Base-by-base conservation (phyloP, 2,888 invertebrate species). In the Synanthedon myopaeformis region DNA sequence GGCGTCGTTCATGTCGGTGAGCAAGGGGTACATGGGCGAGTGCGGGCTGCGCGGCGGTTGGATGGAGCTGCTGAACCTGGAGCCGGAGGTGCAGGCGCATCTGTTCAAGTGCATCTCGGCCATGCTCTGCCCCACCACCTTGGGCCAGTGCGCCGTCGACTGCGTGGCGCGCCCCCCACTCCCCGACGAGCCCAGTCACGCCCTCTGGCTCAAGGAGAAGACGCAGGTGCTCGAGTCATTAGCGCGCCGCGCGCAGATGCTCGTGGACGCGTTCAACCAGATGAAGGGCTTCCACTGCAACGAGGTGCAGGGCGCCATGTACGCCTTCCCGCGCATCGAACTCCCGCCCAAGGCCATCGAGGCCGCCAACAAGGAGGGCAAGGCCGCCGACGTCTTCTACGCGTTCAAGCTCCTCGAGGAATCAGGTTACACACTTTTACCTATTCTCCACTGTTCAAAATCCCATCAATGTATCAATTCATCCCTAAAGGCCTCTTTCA, bases 41-140 rank as follows among this genome's bases (percentile, higher is more conserved):
- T 99, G 98, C 79, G 99, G 99, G 53, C 91, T 97, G 62, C 92
- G 98, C 57, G 98, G 98, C 51, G 99, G 98, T 13, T 99, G 98
- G 84, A 91, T 92, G 69, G 99, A 99, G 88, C 90, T 98, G 3
- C 76, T 96, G 42, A 98, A 98, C 79, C 76, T 99, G 77, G 92
- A 95, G 59, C 92, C 95, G 0, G 88, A 89, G 14, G 98, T 90
- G n/a, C 93, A 93, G 82, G 74, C 73, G 3, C 60, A 82, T 57
- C 89, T 97, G 53, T 89, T 93, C 70, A 99, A 99, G 85, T 93
- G 94, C 52, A 93, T 98, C 56, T 97, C 97, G 28, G 97, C 97
- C 51, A 97, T 96, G 90, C 89, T 99, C 57, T 99, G 99, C 72
- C 96, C 98, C 42, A 95, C 96, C 48, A 94, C 96, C 17, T 87